Base-by-base conservation (phyloP, 2,113 vertebrate genomes). In the Rhombomys opimus region DNA sequence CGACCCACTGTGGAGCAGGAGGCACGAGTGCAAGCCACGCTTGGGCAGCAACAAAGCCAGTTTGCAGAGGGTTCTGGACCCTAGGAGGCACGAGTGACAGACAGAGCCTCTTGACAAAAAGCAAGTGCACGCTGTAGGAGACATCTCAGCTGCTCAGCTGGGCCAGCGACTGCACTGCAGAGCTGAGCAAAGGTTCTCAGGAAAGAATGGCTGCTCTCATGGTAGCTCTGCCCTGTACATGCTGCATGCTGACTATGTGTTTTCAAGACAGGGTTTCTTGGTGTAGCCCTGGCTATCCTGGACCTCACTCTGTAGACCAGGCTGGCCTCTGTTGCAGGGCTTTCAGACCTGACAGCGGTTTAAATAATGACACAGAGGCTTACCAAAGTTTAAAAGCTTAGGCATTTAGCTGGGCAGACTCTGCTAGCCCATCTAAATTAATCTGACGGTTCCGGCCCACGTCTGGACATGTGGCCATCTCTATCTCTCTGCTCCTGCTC, bases 241-340 rank as follows among this genome's bases (percentile, higher is more conserved):
- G 12, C 2, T 54, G 4, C 6, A 1, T 2, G 30, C 13, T 17
- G 2, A 59, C 22, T 61, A 54, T 5, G 2, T 25, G 30, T 50
- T 80, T 25, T 38, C 54, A 82, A 72, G 35, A 72, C 70, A 72
- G 35, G 17, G 7, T 20, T 72, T 38, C 70, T 38, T 23, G n/a
- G 13, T 38, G 32, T 70, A 70, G 15, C 68, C 35, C 68, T 70
- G 32, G 68, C 68, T 70, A 3, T 73, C 70, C n/a, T 73, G 70
- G 32, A 73, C 20, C 18, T 72, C 35, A 72, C 7, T 72, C 17
- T 72, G 32, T n/a, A 72, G 35, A 72, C 70, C 70, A 72, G 35
- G 70, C 70, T n/a, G 70, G 70, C 35, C 70, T 72, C n/a, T 35
- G n/a, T n/a, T 17, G 15, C 70, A n/a, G 70, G n/a, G 15, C 46